These are phyloP conservation scores for Oncorhynchus gorbuscha DNA, from an alignment of 2,113 vertebrate species.

Conservation along the genomic window DNA sequence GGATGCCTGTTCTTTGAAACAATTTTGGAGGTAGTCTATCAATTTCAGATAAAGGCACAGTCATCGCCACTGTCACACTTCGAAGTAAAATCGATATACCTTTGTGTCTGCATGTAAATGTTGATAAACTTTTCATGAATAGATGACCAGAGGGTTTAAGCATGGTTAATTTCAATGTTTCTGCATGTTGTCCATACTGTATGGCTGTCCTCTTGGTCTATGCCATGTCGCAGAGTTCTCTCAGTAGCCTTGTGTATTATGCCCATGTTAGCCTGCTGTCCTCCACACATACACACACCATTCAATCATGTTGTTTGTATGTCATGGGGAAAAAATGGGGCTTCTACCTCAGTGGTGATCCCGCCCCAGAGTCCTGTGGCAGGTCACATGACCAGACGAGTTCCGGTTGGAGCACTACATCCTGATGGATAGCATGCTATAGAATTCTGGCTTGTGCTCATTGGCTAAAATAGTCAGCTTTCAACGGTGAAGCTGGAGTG, in stretches of 20 bases:
- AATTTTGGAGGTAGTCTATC: too few species aligned
- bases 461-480: too few species aligned
- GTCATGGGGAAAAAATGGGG: background rate
- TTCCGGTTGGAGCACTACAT: background rate
- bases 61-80: too few species aligned
- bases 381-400: conserved; percentile 1
- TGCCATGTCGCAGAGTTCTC: background rate
- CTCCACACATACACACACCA: background rate
- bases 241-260: background rate
- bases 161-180: too few species aligned
- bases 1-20: too few species aligned
- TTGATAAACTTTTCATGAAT: too few species aligned
- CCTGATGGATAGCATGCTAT: background rate
- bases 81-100: too few species aligned
- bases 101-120: too few species aligned
- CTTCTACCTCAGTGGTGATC: background rate
- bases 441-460: background rate
- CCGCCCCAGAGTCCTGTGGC: background rate
- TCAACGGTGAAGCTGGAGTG: too few species aligned
- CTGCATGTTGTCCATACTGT: background rate
- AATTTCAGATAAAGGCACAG: too few species aligned
- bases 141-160: too few species aligned
- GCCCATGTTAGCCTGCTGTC: background rate
- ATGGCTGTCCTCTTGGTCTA: background rate
- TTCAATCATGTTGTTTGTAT: background rate